Evolutionary conservation across 2,113 vertebrate species (phyloP).

Genomic region (Rhinopomastus cyanomelas): DNA sequence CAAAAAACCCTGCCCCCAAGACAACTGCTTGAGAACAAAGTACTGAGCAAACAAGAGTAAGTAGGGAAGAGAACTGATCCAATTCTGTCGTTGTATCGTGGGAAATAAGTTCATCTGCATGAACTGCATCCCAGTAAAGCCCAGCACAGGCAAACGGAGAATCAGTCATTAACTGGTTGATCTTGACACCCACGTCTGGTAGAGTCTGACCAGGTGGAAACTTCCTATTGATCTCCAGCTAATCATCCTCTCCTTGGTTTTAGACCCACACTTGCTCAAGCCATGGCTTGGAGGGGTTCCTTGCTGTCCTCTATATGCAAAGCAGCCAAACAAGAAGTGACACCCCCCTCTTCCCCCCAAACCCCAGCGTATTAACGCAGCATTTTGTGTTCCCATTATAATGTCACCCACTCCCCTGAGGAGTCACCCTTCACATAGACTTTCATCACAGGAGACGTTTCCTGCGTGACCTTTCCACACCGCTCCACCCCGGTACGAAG

Average conservation of each 20-base stretch:
- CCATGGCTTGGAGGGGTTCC: neutral
- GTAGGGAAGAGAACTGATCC: neutral
- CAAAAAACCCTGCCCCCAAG: neutral
- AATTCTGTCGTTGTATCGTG: neutral
- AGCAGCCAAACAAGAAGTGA: neutral
- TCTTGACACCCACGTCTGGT: too few species aligned
- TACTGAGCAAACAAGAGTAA: neutral
- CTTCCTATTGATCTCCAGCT: neutral
- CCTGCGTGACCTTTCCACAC: slow-evolving; percentile 21
- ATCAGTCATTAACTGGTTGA: too few species aligned
- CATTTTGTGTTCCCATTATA: neutral
- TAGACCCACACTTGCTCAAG: neutral
- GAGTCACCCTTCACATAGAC: neutral
- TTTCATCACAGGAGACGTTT: neutral
- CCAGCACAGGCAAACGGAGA: neutral
- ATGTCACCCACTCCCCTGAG: slow-evolving; percentile 10
- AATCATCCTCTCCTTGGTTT: too few species aligned
- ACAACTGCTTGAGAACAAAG: neutral
- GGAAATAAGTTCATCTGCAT: neutral
- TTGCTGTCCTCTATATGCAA: neutral
- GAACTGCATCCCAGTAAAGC: neutral
- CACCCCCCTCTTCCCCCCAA: neutral
- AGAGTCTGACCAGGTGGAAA: neutral
- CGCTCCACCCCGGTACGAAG: neutral
- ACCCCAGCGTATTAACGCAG: neutral